These are phyloP conservation scores for Eulithis prunata DNA, from an alignment of 2,888 invertebrate species.

Conservation along the genomic window DNA sequence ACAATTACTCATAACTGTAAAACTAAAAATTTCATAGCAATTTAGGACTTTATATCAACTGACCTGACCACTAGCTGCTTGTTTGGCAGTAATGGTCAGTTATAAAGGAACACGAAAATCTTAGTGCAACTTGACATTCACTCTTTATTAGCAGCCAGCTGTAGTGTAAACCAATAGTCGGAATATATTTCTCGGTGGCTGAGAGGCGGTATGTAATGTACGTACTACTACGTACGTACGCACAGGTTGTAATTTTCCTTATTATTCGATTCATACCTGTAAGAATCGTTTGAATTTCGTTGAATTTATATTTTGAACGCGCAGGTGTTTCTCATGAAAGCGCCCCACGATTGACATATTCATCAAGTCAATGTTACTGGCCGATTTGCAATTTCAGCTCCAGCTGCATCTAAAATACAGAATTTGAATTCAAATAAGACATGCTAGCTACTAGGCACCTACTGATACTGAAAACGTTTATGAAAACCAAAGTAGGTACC, in stretches of 20 bases:
- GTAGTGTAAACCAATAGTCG: constrained; percentile 1
- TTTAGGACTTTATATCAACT: no score
- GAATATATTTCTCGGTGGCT: constrained; percentile 7
- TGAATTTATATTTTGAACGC: constrained; percentile 38
- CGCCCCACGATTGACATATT: constrained; percentile 35
- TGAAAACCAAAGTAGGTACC: no score
- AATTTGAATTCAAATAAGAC: constrained; percentile 15
- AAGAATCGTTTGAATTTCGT: constrained; percentile 38
- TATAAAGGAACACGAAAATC: constrained; percentile 6
- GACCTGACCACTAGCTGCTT: no score
- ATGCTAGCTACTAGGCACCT: not conserved
- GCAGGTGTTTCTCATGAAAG: constrained; percentile 39
- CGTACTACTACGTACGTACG: no score
- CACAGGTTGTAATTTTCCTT: constrained; percentile 22
- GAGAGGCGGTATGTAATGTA: not conserved
- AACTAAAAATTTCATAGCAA: no score
- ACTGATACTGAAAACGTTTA: not conserved
- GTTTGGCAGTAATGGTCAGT: no score
- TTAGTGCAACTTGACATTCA: constrained; percentile 15
- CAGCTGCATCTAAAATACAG: constrained; percentile 34
- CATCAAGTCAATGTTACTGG: constrained; percentile 33
- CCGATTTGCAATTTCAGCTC: constrained; percentile 35
- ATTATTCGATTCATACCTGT: constrained; percentile 8
- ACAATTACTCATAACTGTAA: no score
- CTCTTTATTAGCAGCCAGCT: constrained; percentile 18